Percentiles rank a stretch among this genome's conserved stretches.
Evolutionary conservation across 2,113 vertebrate genomes (phyloP).

Genomic region (Dicaeum eximium): DNA sequence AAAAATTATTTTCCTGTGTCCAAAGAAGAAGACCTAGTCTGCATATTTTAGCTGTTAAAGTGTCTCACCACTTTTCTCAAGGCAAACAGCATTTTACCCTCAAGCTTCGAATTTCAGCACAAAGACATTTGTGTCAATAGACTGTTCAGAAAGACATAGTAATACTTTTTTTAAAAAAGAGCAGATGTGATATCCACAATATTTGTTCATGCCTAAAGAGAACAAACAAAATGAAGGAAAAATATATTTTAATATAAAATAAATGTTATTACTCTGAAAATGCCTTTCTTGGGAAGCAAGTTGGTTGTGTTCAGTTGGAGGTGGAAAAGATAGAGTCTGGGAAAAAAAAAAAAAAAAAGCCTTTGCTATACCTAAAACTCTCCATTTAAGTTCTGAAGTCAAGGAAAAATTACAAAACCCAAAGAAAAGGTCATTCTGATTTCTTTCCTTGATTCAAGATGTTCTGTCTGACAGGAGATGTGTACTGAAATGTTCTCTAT

Average conservation of each 20-base stretch:
- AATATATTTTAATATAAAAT: not conserved
- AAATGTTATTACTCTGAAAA: not conserved
- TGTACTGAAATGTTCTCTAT: not conserved
- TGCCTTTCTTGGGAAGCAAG: not conserved
- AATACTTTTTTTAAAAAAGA: not conserved
- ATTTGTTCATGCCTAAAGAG: not conserved
- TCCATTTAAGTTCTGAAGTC: not conserved
- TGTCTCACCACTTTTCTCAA: not conserved
- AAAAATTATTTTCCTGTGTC: not conserved
- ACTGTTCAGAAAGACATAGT: not conserved
- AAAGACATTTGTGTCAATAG: not conserved
- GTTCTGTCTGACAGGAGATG: rapidly evolving
- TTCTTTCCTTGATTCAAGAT: not conserved
- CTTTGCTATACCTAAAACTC: not conserved
- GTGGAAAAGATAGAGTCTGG: not conserved
- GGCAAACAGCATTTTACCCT: not conserved
- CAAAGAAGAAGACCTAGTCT: not conserved
- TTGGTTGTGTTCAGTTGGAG: rapidly evolving
- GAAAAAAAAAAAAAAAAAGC: rapidly evolving
- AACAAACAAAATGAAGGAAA: not conserved
- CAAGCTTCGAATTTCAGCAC: not conserved
- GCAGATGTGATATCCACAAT: not conserved
- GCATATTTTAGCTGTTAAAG: not conserved
- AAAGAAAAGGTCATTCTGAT: not conserved
- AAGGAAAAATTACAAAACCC: not conserved